Evolutionary conservation across 1,140 invertebrate species (phyloP).

Genomic region (Chelonus insularis): DNA sequence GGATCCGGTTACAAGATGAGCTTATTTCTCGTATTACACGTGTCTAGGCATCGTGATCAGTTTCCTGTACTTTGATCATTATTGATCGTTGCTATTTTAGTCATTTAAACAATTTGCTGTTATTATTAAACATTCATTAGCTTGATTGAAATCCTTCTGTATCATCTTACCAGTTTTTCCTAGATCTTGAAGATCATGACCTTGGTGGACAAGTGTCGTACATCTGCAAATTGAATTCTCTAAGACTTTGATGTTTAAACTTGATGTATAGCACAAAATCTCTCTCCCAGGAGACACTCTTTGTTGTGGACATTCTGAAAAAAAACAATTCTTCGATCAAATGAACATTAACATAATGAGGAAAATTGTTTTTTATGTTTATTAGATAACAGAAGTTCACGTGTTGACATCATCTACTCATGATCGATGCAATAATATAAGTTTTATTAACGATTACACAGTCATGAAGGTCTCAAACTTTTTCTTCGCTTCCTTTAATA

Average conservation of each 20-base stretch:
- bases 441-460: constrained; percentile 41
- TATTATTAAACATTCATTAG: background rate
- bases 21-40: background rate
- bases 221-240: constrained; percentile 51
- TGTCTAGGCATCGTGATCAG: background rate
- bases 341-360: too few species aligned
- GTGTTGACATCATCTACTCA: constrained; percentile 37
- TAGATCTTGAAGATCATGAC: constrained; percentile 48
- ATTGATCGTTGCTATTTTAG: too few species aligned
- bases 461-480: too few species aligned
- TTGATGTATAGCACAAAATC: constrained; percentile 52
- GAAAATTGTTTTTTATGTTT: too few species aligned
- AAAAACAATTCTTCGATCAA: too few species aligned
- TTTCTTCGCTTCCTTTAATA: too few species aligned
- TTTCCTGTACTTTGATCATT: background rate
- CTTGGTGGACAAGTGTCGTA: constrained; percentile 53
- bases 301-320: constrained; percentile 51
- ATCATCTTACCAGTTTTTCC: constrained; percentile 48
- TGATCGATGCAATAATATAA: constrained; percentile 32
- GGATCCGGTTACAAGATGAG: background rate
- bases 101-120: background rate
- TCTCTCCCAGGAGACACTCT: constrained; percentile 47
- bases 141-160: background rate
- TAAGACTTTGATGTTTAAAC: constrained; percentile 35
- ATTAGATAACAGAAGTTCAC: too few species aligned